Evolutionary conservation across 2,888 invertebrate species (phyloP).

Genomic region (Drosophila meridiana): DNA sequence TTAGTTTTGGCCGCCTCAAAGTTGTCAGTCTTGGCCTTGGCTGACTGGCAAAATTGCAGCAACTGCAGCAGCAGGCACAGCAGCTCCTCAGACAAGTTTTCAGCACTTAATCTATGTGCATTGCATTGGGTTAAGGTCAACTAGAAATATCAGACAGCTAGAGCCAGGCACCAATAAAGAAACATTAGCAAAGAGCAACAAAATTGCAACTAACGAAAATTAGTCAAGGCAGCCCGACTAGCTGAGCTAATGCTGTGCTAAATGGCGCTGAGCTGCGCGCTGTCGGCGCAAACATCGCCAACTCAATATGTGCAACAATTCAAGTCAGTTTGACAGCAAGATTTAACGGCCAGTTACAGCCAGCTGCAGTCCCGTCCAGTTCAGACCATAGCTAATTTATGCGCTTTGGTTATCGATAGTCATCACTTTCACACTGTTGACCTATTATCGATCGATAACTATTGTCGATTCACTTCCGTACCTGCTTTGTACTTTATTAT

Average conservation of each 20-base stretch:
- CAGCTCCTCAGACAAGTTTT: conserved; percentile 65
- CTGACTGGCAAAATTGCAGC: conserved; percentile 72
- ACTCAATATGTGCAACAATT: conserved; percentile 21
- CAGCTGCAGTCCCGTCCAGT: neutral
- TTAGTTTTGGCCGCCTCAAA: conserved; percentile 73
- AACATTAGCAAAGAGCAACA: conserved; percentile 65
- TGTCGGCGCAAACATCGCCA: conserved; percentile 35
- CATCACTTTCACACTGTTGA: conserved; percentile 43
- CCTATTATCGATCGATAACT: conserved; percentile 9
- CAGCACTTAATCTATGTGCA: conserved; percentile 74
- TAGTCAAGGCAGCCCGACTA: conserved; percentile 56
- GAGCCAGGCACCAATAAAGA: conserved; percentile 61
- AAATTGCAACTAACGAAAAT: conserved; percentile 66
- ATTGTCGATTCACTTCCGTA: conserved; percentile 68
- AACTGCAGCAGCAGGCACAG: conserved; percentile 13
- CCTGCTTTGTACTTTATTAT: conserved; percentile 50
- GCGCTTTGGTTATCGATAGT: neutral
- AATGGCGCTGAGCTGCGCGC: conserved; percentile 17
- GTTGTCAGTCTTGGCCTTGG: conserved; percentile 74
- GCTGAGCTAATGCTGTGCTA: conserved; percentile 22
- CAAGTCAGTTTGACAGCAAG: conserved; percentile 16
- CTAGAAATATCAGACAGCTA: conserved; percentile 74
- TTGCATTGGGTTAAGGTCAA: conserved; percentile 83
- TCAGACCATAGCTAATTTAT: conserved; percentile 5
- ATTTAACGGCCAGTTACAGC: conserved; percentile 18